A percentile compares a stretch with the other conserved stretches of the same genome.
These are phyloP conservation scores for Serrognathus titanus DNA, from an alignment of 2,888 invertebrate species.

Conservation along the genomic window DNA sequence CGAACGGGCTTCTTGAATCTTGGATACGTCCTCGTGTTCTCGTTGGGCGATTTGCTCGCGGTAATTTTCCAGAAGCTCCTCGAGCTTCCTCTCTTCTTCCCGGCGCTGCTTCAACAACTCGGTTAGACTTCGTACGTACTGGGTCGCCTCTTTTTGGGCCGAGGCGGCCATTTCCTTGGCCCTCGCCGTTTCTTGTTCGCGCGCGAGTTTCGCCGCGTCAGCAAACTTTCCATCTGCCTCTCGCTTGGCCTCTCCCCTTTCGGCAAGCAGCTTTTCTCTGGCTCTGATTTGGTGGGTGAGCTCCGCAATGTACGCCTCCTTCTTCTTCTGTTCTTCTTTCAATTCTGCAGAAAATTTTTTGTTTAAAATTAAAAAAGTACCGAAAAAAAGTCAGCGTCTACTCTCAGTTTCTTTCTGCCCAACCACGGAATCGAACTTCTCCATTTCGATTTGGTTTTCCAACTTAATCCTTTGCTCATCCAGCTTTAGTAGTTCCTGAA, in stretches of 20 bases:
- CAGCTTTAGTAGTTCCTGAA: conserved; percentile 30
- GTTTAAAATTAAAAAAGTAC: no score
- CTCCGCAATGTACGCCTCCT: conserved; percentile 34
- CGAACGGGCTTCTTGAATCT: conserved; percentile 36
- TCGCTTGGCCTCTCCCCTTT: conserved; percentile 39
- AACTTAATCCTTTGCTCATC: conserved; percentile 32
- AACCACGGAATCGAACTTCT: conserved; percentile 30
- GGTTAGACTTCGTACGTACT: conserved; percentile 38
- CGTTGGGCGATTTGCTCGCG: conserved; percentile 34
- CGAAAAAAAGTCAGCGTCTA: conserved; percentile 17
- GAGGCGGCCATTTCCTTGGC: conserved; percentile 28
- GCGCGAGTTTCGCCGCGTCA: conserved; percentile 34
- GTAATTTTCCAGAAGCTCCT: conserved; percentile 35
- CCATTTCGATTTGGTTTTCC: conserved; percentile 38
- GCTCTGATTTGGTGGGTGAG: conserved; percentile 39
- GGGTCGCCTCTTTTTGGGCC: conserved; percentile 35
- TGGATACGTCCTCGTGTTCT: conserved; percentile 40
- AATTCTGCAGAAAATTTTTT: background rate
- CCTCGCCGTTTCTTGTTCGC: conserved; percentile 36
- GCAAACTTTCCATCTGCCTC: conserved; percentile 37
- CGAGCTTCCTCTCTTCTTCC: conserved; percentile 38
- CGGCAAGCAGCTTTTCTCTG: conserved; percentile 34
- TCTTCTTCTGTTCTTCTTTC: conserved; percentile 18
- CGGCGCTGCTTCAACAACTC: conserved; percentile 37
- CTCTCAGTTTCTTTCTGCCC: conserved; percentile 39